A percentile compares a stretch with the other conserved stretches of the same genome.
Evolutionary conservation across 1,140 invertebrate species (phyloP).

Genomic region (Battus philenor): DNA sequence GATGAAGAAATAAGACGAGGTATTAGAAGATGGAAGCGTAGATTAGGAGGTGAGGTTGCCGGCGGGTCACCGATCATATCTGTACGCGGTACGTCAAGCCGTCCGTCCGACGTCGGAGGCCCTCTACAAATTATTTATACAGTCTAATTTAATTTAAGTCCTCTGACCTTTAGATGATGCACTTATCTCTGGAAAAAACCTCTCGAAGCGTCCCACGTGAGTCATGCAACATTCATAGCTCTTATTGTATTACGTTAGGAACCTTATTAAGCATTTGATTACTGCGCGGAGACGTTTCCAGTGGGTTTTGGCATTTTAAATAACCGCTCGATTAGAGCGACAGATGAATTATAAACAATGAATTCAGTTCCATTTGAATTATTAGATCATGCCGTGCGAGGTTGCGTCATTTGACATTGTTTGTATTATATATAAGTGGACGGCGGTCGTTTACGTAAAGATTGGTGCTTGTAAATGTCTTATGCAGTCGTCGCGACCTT

Average conservation of each 20-base stretch:
- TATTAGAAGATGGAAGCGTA: slow-evolving; percentile 69
- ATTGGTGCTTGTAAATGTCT: slow-evolving; percentile 7
- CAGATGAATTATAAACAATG: slow-evolving; percentile 35
- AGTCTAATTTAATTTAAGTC: slow-evolving; percentile 73
- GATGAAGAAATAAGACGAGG: slow-evolving; percentile 65
- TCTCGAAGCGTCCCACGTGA: slow-evolving; percentile 35
- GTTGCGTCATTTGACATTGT: slow-evolving; percentile 11
- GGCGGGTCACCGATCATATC: slow-evolving; percentile 70
- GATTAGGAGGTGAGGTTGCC: slow-evolving; percentile 60
- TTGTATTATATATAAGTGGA: no score
- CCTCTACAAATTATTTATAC: slow-evolving; percentile 66
- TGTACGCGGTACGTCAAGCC: slow-evolving; percentile 52
- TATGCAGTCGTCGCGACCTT: neutral
- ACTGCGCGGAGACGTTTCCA: slow-evolving; percentile 38
- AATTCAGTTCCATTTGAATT: slow-evolving; percentile 35
- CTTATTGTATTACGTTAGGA: slow-evolving; percentile 49
- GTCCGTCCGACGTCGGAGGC: slow-evolving; percentile 56
- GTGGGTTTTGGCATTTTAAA: slow-evolving; percentile 39
- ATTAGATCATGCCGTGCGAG: slow-evolving; percentile 22
- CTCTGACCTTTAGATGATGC: slow-evolving; percentile 58
- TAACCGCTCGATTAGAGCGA: slow-evolving; percentile 18
- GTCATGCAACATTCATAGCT: slow-evolving; percentile 47
- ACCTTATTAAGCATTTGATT: slow-evolving; percentile 32
- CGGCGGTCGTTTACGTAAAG: no score
- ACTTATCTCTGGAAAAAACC: slow-evolving; percentile 57